phyloP scores from a whole-genome alignment of 1,140 invertebrate species.

The Ladona fulva region DNA sequence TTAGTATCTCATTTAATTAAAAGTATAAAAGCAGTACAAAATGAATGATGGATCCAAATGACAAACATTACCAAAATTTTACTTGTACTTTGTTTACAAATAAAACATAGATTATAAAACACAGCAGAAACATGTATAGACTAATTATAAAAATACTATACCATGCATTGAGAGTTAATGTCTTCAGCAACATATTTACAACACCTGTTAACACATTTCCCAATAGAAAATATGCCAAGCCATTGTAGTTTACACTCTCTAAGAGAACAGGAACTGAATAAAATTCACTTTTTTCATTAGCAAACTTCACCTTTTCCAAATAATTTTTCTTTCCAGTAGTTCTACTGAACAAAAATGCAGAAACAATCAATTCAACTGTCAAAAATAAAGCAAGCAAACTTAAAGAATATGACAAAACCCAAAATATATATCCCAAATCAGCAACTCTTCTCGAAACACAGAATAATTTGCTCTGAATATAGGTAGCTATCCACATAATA shows the following conservation, averaged over 20 bases:
- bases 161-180: conserved; percentile 40
- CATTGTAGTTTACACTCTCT: conserved; percentile 61
- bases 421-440: conserved; percentile 66
- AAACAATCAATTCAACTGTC: conserved; percentile 40
- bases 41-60: not conserved
- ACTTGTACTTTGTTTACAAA: conserved; percentile 17
- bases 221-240: conserved; percentile 65
- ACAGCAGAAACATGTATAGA: conserved; percentile 42
- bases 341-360: not conserved
- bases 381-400: conserved; percentile 44
- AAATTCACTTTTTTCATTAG: conserved; percentile 1
- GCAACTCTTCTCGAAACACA: conserved; percentile 59
- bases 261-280: conserved; percentile 44
- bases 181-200: conserved; percentile 60
- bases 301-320: too few species aligned
- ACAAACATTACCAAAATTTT: conserved; percentile 18
- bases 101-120: conserved; percentile 24
- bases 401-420: conserved; percentile 54
- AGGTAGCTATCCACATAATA: conserved; percentile 39
- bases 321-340: too few species aligned
- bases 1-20: too few species aligned
- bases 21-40: too few species aligned
- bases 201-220: conserved; percentile 70
- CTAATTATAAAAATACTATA: conserved; percentile 46
- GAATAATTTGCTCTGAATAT: conserved; percentile 39